Evolutionary conservation across 2,888 invertebrate genomes (phyloP).

Genomic region (Dermolepida albohirtum): DNA sequence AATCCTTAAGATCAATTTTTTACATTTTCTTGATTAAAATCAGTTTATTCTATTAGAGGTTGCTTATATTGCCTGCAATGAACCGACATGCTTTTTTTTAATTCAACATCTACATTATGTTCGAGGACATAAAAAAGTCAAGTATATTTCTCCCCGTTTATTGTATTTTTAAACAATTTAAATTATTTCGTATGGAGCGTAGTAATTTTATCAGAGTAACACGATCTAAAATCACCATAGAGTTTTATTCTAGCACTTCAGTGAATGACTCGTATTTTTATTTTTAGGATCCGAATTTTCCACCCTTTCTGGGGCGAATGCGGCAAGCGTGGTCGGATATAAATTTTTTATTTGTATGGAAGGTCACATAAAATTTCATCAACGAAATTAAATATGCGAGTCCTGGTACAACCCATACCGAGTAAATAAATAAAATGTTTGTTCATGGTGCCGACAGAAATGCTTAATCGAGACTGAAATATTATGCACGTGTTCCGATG

Average conservation of each 20-base stretch:
- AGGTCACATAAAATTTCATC: constrained; percentile 39
- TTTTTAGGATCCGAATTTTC: constrained; percentile 7
- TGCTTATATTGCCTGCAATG: too few relatives aligned
- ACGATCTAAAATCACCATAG: neutral
- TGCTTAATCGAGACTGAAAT: constrained; percentile 50
- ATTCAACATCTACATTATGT: too few relatives aligned
- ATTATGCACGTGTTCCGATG: constrained; percentile 49
- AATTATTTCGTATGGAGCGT: neutral
- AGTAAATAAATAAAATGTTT: constrained; percentile 50
- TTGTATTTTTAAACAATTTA: too few relatives aligned
- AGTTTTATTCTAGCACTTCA: constrained; percentile 5
- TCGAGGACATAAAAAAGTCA: too few relatives aligned
- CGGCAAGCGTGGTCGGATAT: constrained; percentile 17
- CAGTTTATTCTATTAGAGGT: too few relatives aligned
- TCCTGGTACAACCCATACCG: constrained; percentile 40
- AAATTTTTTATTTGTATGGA: constrained; percentile 17
- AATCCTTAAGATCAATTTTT: too few relatives aligned
- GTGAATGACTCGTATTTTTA: neutral
- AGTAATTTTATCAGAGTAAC: neutral
- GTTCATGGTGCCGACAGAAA: constrained; percentile 47
- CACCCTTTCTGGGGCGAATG: constrained; percentile 1
- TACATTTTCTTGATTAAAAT: too few relatives aligned
- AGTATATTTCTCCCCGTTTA: too few relatives aligned
- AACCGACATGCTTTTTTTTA: too few relatives aligned
- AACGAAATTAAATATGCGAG: constrained; percentile 42